These are phyloP conservation scores for Bombus waltoni DNA, from an alignment of 1,140 invertebrate genomes.

Conservation along the genomic window DNA sequence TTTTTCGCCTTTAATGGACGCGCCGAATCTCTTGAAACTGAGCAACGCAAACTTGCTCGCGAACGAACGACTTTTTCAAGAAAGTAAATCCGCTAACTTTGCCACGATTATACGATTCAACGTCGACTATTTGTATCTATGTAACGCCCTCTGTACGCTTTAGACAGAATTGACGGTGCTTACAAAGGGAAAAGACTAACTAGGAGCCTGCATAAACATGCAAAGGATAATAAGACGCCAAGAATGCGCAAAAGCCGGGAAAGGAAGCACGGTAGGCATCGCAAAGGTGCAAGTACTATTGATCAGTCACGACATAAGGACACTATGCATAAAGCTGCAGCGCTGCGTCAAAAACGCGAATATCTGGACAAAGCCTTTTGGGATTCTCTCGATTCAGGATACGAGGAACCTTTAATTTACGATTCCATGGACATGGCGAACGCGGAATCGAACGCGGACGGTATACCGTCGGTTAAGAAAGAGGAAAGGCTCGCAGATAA, in stretches of 20 bases:
- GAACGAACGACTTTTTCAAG: neutral
- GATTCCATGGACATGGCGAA: conserved; percentile 31
- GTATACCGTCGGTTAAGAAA: too few species aligned
- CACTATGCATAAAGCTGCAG: conserved; percentile 1
- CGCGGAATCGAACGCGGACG: neutral
- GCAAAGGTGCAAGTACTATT: conserved; percentile 27
- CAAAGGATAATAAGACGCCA: neutral
- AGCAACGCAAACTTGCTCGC: neutral
- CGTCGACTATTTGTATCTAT: neutral
- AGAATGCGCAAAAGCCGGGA: conserved; percentile 32
- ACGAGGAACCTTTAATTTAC: conserved; percentile 63
- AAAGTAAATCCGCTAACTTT: conserved; percentile 1
- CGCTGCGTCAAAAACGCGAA: conserved; percentile 52
- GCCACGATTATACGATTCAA: neutral
- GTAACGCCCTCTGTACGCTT: neutral
- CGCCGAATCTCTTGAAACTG: neutral
- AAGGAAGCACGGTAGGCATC: conserved; percentile 34
- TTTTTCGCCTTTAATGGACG: conserved; percentile 10
- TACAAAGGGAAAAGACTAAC: conserved; percentile 11
- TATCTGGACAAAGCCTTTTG: conserved; percentile 40
- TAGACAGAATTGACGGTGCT: neutral
- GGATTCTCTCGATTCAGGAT: conserved; percentile 44
- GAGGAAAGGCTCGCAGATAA: neutral
- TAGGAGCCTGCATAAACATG: conserved; percentile 29
- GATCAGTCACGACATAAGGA: conserved; percentile 29